phyloP scores from a whole-genome alignment of 2,888 invertebrate genomes.

The Synergus gifuensis region DNA sequence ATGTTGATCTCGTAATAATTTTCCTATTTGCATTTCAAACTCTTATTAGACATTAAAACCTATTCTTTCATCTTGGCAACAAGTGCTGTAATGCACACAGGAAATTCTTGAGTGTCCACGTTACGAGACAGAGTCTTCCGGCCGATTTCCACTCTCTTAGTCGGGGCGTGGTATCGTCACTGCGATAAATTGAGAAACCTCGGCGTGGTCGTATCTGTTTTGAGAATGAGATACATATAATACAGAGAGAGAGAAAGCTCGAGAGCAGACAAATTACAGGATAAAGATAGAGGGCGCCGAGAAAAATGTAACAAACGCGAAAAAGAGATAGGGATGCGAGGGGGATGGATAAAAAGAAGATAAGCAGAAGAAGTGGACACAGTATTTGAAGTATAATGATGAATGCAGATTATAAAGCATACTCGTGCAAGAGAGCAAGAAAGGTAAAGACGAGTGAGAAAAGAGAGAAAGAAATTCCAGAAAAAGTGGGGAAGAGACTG shows the following conservation, averaged over 20 bases:
- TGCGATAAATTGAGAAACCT: constrained; percentile 59
- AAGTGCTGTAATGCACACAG: background rate
- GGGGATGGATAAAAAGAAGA: constrained; percentile 43
- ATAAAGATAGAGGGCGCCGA: background rate
- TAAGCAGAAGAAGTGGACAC: constrained; percentile 60
- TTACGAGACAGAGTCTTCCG: constrained; percentile 46
- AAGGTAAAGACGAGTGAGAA: constrained; percentile 42
- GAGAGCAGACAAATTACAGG: constrained; percentile 3
- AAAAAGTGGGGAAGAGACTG: constrained; percentile 56
- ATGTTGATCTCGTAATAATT: background rate
- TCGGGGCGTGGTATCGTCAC: constrained; percentile 34
- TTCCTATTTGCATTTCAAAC: background rate
- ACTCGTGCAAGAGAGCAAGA: constrained; percentile 47
- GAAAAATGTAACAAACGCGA: constrained; percentile 2
- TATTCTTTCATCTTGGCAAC: background rate
- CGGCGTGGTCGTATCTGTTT: constrained; percentile 54
- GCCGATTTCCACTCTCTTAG: constrained; percentile 41
- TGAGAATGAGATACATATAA: constrained; percentile 51
- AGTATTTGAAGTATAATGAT: constrained; percentile 69
- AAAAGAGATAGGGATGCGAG: constrained; percentile 16
- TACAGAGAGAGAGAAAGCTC: constrained; percentile 40
- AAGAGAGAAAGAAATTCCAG: constrained; percentile 46
- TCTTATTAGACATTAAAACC: no score
- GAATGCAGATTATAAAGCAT: constrained; percentile 68
- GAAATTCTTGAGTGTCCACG: constrained; percentile 12